phyloP scores from a whole-genome alignment of 1,140 invertebrate species.

The Calosoma granatense region DNA sequence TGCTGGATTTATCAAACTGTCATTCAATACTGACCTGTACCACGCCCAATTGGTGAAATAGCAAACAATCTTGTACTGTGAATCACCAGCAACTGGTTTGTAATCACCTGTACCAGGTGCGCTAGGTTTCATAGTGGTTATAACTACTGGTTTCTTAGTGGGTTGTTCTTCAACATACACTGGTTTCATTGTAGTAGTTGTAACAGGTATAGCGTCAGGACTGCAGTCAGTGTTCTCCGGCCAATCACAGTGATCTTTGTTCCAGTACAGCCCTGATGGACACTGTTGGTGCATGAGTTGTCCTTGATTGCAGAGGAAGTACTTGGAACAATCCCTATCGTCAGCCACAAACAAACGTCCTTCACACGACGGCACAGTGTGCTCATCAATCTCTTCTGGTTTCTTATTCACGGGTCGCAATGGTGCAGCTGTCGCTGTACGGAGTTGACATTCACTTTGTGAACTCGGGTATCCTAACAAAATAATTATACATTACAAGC shows the following conservation, averaged over 20 bases:
- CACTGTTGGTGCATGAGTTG: conserved; percentile 53
- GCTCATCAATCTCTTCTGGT: not conserved
- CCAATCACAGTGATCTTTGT: conserved; percentile 68
- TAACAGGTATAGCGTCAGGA: conserved; percentile 20
- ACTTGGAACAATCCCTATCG: conserved; percentile 62
- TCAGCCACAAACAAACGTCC: conserved; percentile 51
- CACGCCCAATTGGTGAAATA: conserved; percentile 70
- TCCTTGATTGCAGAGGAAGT: conserved; percentile 69
- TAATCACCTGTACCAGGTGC: conserved; percentile 48
- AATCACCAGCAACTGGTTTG: conserved; percentile 28
- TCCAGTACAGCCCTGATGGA: conserved; percentile 63
- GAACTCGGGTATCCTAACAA: not conserved
- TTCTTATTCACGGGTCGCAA: not conserved
- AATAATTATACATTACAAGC: conserved; percentile 10
- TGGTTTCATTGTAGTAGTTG: conserved; percentile 15
- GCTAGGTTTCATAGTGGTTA: conserved; percentile 50
- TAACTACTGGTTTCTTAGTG: conserved; percentile 22
- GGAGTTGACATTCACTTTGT: not conserved
- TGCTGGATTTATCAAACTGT: conserved; percentile 4
- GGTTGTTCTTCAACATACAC: conserved; percentile 9
- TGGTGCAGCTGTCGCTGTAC: too few species aligned
- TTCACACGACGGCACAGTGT: conserved; percentile 35
- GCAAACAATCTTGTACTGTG: conserved; percentile 55
- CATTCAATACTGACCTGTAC: conserved; percentile 41
- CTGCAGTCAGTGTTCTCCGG: conserved; percentile 56